phyloP scores from a whole-genome alignment of 2,113 vertebrate genomes.

The Galbula dea region DNA sequence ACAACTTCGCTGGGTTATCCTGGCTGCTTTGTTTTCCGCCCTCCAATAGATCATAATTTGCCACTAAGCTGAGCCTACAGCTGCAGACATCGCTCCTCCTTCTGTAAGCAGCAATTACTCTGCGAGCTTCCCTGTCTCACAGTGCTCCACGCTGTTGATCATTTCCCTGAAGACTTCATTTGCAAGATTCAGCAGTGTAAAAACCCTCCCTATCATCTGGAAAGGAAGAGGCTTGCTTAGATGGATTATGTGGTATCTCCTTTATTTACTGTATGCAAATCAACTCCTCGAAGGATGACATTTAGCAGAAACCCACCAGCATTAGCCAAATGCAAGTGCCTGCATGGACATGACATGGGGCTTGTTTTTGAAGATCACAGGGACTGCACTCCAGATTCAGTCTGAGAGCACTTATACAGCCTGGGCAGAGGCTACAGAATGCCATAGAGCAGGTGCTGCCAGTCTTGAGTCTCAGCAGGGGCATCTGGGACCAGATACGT shows the following conservation, averaged over 20 bases:
- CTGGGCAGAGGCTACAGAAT: background rate
- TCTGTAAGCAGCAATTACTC: background rate
- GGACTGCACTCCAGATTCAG: background rate
- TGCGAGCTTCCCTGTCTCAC: background rate
- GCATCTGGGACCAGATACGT: background rate
- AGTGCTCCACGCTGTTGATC: background rate
- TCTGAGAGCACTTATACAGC: background rate
- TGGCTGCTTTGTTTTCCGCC: background rate
- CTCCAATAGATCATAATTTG: constrained; percentile 7
- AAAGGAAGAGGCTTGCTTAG: background rate
- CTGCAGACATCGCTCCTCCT: background rate
- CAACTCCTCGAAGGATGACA: background rate
- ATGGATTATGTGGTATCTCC: background rate
- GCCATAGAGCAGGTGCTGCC: background rate
- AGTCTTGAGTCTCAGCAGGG: background rate
- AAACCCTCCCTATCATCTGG: background rate
- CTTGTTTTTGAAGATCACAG: background rate
- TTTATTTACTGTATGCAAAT: background rate
- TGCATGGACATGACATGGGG: background rate
- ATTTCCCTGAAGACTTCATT: constrained; percentile 41
- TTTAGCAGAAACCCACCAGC: background rate
- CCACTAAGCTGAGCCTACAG: background rate
- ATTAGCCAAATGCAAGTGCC: background rate
- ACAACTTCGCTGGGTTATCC: background rate
- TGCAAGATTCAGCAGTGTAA: constrained; percentile 6